phyloP scores from a whole-genome alignment of 2,113 vertebrate genomes.

The Mormyrus lacerda region DNA sequence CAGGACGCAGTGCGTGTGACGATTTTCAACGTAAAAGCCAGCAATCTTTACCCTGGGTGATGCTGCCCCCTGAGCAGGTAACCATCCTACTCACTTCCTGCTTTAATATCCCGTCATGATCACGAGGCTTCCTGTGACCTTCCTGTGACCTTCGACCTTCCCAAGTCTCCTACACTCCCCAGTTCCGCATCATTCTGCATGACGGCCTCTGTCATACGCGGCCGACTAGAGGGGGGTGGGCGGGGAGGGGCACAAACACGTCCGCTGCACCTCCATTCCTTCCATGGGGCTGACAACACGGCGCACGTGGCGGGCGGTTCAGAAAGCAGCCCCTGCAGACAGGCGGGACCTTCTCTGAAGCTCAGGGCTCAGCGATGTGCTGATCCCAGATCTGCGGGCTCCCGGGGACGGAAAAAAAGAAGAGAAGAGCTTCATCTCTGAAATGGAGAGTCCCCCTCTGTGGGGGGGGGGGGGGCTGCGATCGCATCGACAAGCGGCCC shows the following conservation, averaged over 20 bases:
- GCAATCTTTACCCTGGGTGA: neutral
- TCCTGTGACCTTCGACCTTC: neutral
- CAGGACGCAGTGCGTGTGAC: neutral
- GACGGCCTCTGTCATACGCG: neutral
- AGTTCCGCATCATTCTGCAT: neutral
- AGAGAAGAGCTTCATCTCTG: neutral
- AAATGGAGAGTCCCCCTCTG: neutral
- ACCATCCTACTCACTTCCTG: neutral
- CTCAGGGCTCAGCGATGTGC: neutral
- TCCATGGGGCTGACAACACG: neutral
- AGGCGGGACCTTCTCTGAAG: neutral
- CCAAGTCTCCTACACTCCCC: neutral
- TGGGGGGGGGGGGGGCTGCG: slow-evolving; percentile 12
- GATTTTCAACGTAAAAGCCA: neutral
- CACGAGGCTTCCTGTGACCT: neutral
- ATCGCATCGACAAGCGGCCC: slow-evolving; percentile 24
- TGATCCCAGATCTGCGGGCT: neutral
- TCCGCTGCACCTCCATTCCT: neutral
- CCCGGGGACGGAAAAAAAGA: neutral
- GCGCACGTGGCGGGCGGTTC: neutral
- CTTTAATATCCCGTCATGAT: neutral
- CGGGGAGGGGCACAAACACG: too few relatives aligned
- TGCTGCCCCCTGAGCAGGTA: neutral
- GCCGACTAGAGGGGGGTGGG: neutral
- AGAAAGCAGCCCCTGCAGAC: neutral